These are phyloP conservation scores for Dicranocentrus wangi DNA, from an alignment of 2,888 invertebrate genomes.

Conservation along the genomic window DNA sequence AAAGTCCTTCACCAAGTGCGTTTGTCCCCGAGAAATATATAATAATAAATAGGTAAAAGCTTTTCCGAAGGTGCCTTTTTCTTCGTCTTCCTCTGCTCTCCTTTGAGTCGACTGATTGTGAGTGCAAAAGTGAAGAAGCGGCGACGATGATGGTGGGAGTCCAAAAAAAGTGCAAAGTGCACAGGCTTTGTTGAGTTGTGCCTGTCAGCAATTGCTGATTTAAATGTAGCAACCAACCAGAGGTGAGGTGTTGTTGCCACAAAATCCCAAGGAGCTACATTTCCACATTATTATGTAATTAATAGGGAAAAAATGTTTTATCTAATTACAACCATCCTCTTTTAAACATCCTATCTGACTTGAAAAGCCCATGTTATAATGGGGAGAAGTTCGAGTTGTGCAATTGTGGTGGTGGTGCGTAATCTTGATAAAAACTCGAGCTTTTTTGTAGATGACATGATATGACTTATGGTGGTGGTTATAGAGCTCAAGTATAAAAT, in stretches of 20 bases:
- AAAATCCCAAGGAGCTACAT: slow-evolving; percentile 5
- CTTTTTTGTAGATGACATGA: no score
- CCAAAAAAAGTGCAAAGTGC: slow-evolving; percentile 33
- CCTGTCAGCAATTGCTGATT: slow-evolving; percentile 35
- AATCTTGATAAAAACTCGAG: no score
- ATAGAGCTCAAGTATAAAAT: background rate
- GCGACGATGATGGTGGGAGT: slow-evolving; percentile 38
- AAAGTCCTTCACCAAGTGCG: slow-evolving; percentile 8
- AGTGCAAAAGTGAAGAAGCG: background rate
- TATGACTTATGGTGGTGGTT: no score
- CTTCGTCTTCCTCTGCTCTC: slow-evolving; percentile 34
- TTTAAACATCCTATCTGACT: slow-evolving; percentile 2
- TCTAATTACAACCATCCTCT: slow-evolving; percentile 43
- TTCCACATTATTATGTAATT: background rate
- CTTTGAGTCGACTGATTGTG: slow-evolving; percentile 14
- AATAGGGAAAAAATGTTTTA: slow-evolving; percentile 7
- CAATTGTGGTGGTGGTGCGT: no score
- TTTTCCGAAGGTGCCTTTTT: slow-evolving; percentile 40
- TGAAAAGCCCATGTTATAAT: background rate
- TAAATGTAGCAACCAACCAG: background rate
- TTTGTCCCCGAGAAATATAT: slow-evolving; percentile 41
- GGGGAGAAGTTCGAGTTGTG: no score
- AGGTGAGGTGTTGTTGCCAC: background rate
- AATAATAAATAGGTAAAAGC: slow-evolving; percentile 26
- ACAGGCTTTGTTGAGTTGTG: slow-evolving; percentile 17